Evolutionary conservation across 1,140 invertebrate genomes (phyloP), one percentile per base, ranked within the genome.

Genomic region (Diuraphis noxia): DNA sequence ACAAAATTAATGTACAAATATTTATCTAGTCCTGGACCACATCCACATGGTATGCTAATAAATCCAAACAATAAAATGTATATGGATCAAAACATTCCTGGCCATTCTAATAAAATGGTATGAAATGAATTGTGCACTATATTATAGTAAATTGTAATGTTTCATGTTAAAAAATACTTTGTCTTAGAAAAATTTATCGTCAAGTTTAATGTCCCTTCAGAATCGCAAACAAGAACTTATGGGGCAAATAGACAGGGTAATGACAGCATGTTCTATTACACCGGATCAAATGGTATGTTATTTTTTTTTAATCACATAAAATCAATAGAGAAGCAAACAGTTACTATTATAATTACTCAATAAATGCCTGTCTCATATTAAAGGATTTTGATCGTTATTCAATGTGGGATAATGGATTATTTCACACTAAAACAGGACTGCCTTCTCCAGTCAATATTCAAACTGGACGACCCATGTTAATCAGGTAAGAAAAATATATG

Each of bases 211-310:
- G 10, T 95, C 95, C 92, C 93, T 97, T 41, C 94, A 96, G 90
- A 95, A 96, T 92, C 94, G 96, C 30, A 96, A 95, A 93, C 95
- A 95, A 93, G 96, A 96, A 92, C 95, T 97, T 72, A 94, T 96
- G 43, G 95, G 94, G 92, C 96, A 96, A 92, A 93, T 96, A 38
- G 96, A 96, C 93, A 95, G 96, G 92, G 95, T 96, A 77, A 94
- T 96, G 89, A 52, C 89, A 25, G 89, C 89, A 10, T 91, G 89
- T 81, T 40, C 89, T 82, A 41, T 91, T 43, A 91, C 89, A 21
- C 89, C 89, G 52, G 89, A 91, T 38, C 56, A 89, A 89, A 43
- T 82, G 36, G 89, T 91, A 82, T 0, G 77, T 91, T 90, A 10
- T 43, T 25, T 88, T 63, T 52, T 30, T 72, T 23, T 10, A n/a